Percentiles rank a stretch among this genome's conserved stretches.
Evolutionary conservation across 2,113 vertebrate genomes (phyloP).

Genomic region (Sinocyclocheilus maitianheensis): DNA sequence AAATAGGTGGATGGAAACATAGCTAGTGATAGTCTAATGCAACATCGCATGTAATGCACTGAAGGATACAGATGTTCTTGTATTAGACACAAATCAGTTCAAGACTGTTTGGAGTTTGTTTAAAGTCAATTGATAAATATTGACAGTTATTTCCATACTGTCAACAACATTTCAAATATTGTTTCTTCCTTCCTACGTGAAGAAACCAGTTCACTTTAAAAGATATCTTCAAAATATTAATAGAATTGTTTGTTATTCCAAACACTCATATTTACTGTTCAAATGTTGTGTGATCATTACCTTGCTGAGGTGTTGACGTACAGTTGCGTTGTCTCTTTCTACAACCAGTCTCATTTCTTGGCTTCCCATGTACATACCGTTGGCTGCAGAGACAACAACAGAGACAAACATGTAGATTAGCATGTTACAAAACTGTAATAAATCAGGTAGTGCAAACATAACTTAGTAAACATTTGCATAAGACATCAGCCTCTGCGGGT

Average conservation of each 20-base stretch:
- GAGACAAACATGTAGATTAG: not conserved
- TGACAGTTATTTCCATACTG: not conserved
- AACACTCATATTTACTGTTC: not conserved
- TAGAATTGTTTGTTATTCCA: not conserved
- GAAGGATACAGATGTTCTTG: not conserved
- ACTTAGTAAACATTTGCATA: constrained; percentile 13
- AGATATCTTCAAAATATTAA: not conserved
- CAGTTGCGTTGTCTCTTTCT: constrained; percentile 84
- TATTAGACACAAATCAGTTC: not conserved
- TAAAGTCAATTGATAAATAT: not conserved
- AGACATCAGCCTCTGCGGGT: constrained; percentile 1
- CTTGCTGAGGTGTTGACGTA: constrained; percentile 86
- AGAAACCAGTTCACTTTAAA: not conserved
- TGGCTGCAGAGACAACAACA: constrained; percentile 74
- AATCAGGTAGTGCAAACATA: not conserved
- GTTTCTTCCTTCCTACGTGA: not conserved
- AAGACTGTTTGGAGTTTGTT: constrained; percentile 1
- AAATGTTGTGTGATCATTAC: constrained; percentile 67
- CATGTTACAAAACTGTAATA: not conserved
- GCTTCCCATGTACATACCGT: constrained; percentile 87
- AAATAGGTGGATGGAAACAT: too few relatives aligned
- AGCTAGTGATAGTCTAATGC: not conserved
- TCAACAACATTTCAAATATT: not conserved
- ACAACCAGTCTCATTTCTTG: constrained; percentile 90
- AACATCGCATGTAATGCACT: not conserved